These are phyloP conservation scores for Calliopum simillimum DNA, from an alignment of 2,888 invertebrate species.

Conservation along the genomic window DNA sequence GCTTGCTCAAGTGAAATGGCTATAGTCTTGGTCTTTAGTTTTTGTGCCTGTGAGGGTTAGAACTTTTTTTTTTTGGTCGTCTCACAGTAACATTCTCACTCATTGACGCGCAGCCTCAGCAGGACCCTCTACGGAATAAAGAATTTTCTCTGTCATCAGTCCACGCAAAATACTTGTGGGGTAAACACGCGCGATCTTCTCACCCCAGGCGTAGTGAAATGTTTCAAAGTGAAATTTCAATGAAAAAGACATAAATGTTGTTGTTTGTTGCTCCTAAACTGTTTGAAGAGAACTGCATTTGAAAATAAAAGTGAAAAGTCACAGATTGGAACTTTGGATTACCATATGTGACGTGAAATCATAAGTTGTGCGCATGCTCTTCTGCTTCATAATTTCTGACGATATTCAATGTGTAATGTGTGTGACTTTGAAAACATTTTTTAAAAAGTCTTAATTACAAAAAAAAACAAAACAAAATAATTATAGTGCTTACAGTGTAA, in stretches of 20 bases:
- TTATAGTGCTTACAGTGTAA: background rate
- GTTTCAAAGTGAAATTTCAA: too few relatives aligned
- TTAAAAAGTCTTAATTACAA: too few relatives aligned
- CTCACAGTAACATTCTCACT: constrained; percentile 40
- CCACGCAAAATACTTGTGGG: constrained; percentile 66
- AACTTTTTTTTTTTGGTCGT: constrained; percentile 44
- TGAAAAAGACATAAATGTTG: too few relatives aligned
- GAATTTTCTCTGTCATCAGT: constrained; percentile 61
- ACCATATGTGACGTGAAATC: background rate
- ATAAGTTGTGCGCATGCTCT: too few relatives aligned
- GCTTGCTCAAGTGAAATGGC: constrained; percentile 31
- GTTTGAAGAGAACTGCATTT: too few relatives aligned
- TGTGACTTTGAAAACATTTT: too few relatives aligned
- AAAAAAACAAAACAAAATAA: too few relatives aligned
- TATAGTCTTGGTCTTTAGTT: background rate
- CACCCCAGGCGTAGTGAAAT: constrained; percentile 35
- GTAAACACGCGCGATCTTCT: constrained; percentile 56
- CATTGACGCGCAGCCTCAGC: constrained; percentile 45
- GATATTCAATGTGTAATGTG: too few relatives aligned
- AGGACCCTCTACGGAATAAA: constrained; percentile 55
- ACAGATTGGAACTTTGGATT: background rate
- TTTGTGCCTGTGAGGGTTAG: constrained; percentile 39
- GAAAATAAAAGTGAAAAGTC: constrained; percentile 4
- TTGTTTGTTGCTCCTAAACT: too few relatives aligned
- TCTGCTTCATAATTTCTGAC: too few relatives aligned